Percentiles rank a stretch among this genome's conserved stretches.
These are phyloP conservation scores for Stratiomys singularior DNA, from an alignment of 2,888 invertebrate species.

Conservation along the genomic window DNA sequence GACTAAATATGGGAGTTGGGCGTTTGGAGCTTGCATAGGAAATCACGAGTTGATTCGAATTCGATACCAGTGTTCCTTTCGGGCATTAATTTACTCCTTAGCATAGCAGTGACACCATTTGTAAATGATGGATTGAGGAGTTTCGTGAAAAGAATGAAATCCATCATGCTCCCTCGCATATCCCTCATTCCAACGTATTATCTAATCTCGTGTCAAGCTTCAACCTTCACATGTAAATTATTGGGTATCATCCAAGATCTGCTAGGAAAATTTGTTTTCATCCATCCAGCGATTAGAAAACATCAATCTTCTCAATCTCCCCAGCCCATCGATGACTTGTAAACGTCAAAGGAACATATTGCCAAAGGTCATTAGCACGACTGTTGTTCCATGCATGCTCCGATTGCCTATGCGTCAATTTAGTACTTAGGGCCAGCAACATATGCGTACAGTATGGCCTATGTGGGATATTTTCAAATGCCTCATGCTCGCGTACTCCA, in stretches of 20 bases:
- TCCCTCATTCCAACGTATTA: no score
- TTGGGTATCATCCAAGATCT: background rate
- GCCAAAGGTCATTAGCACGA: slow-evolving; percentile 45
- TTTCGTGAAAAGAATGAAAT: no score
- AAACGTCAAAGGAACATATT: slow-evolving; percentile 33
- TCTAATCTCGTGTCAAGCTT: background rate
- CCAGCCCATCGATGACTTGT: slow-evolving; percentile 33
- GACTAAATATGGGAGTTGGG: no score
- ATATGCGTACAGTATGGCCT: slow-evolving; percentile 44
- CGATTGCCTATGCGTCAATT: slow-evolving; percentile 35
- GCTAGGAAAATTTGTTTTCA: slow-evolving; percentile 26
- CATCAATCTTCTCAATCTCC: slow-evolving; percentile 37
- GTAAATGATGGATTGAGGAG: no score
- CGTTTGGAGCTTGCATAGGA: no score
- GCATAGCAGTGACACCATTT: no score
- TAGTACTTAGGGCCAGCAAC: slow-evolving; percentile 33
- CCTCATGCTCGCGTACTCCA: slow-evolving; percentile 2
- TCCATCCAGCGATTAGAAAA: slow-evolving; percentile 24
- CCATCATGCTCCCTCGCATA: no score
- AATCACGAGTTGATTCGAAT: no score
- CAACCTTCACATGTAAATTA: slow-evolving; percentile 22
- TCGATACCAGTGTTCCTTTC: no score
- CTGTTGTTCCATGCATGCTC: slow-evolving; percentile 16
- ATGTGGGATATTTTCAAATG: slow-evolving; percentile 37
- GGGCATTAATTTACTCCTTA: no score